Base-by-base conservation (phyloP, 2,113 vertebrate species). In the Nannobrachium achirus region DNA sequence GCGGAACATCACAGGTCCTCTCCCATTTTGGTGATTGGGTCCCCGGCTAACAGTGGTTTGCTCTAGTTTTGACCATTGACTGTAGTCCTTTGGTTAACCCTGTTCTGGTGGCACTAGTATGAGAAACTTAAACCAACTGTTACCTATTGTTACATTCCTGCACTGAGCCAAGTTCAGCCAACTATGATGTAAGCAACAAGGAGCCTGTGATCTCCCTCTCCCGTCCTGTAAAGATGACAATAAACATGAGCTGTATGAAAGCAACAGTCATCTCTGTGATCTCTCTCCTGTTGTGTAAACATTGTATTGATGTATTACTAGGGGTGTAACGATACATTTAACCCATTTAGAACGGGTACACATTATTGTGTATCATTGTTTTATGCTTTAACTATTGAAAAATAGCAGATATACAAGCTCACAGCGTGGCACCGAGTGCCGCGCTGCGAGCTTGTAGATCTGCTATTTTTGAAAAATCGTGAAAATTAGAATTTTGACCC, bases 191-290 rank as follows among this genome's bases (percentile, higher is more conserved):
- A 70, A 72, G 50, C 63, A 18, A 48, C 69, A 41, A 77, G 49
- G 69, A 82, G 50, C 65, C 60, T 19, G 25, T 74, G 60, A 66
- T 1, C 64, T 60, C 25, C 25, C 25, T 33, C 46, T 50, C 33
- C 11, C 71, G 48, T 69, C 62, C 62, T 78, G 56, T 77, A 74
- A 75, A 78, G 39, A 67, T 33, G 53, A 64, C 53, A 87, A 81
- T 85, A 88, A 87, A 89, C 45, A 63, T 73, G 44, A 74, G 20
- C 14, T 7, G 25, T 33, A 33, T 4, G 25, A 2, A 46, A 11
- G 10, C 14, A 46, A 46, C 14, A 10, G 44, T 2, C n/a, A n/a
- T n/a, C n/a, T n/a, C 9, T 46, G 44, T 46, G 44, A 2, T 46
- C 44, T 46, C 10, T 46, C 3, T 46, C 15, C 16, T 15, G 15